Conservation (phyloP, 1,140 invertebrate genomes). For the Drosophila ficusphila region DNA sequence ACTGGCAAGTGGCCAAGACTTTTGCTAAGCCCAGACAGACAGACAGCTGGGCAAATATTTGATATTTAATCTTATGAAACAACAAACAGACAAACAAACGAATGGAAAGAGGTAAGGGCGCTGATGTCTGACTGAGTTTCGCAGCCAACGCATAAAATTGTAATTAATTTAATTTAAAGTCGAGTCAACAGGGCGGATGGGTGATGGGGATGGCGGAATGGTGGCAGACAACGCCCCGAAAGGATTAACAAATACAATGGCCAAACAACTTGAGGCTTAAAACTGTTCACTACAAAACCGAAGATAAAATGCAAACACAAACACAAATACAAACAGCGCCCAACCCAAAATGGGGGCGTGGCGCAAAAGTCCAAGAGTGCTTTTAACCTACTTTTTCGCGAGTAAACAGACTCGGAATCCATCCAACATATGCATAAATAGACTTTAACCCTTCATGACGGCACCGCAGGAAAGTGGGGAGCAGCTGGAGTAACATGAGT, state of each 20-base stretch:
- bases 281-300: slow-evolving; percentile 63
- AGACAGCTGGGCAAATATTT: slow-evolving; percentile 38
- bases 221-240: slow-evolving; percentile 38
- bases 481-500: background rate
- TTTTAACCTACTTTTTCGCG: slow-evolving; percentile 77
- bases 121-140: slow-evolving; percentile 45
- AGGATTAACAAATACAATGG: slow-evolving; percentile 79
- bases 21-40: slow-evolving; percentile 25
- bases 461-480: background rate
- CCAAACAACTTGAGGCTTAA: slow-evolving; percentile 74
- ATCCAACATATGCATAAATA: slow-evolving; percentile 55
- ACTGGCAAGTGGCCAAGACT: slow-evolving; percentile 64
- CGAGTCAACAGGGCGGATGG: slow-evolving; percentile 25
- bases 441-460: slow-evolving; percentile 42
- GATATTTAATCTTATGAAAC: slow-evolving; percentile 59
- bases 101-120: slow-evolving; percentile 1
- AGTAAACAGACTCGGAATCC: slow-evolving; percentile 34
- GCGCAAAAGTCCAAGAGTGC: slow-evolving; percentile 69
- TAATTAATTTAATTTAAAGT: slow-evolving; percentile 82
- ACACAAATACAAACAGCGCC: slow-evolving; percentile 29
- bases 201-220: background rate
- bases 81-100: slow-evolving; percentile 47
- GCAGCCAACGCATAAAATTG: slow-evolving; percentile 67
- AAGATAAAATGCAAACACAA: slow-evolving; percentile 73
- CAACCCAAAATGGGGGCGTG: slow-evolving; percentile 27